Evolutionary conservation across 2,113 vertebrate genomes (phyloP).

Genomic region (Phyllostomus hastatus): DNA sequence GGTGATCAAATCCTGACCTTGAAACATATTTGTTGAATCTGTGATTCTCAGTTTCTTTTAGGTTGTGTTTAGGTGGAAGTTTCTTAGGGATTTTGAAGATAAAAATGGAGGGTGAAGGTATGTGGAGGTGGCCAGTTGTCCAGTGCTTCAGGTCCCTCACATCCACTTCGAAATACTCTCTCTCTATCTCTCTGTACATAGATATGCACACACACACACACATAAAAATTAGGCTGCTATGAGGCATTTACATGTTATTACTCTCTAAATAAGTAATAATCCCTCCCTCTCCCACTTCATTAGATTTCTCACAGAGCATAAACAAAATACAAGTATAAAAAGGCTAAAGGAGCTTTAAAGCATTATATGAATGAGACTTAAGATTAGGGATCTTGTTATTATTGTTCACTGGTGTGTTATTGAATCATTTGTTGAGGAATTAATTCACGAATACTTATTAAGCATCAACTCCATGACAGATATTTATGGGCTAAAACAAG

Average conservation of each 20-base stretch:
- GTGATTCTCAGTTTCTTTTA: background rate
- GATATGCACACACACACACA: too few relatives aligned
- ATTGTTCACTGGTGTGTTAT: background rate
- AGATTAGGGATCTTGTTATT: background rate
- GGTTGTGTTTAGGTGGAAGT: background rate
- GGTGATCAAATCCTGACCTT: background rate
- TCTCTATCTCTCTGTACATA: too few relatives aligned
- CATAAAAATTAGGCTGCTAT: background rate
- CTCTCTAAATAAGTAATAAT: background rate
- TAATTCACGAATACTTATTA: background rate
- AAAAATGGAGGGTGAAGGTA: background rate
- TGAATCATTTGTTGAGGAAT: background rate
- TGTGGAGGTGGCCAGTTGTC: background rate
- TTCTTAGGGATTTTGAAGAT: background rate
- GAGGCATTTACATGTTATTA: background rate
- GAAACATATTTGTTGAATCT: background rate
- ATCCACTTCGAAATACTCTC: background rate
- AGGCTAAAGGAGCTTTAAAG: background rate
- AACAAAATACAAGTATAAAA: background rate
- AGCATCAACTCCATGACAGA: background rate
- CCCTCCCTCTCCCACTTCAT: background rate
- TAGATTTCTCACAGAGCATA: background rate
- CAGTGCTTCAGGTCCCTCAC: background rate
- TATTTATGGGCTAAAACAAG: background rate
- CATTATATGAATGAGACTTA: background rate